Evolutionary conservation across 2,888 invertebrate genomes (phyloP).

Genomic region (Mylabris sibirica): DNA sequence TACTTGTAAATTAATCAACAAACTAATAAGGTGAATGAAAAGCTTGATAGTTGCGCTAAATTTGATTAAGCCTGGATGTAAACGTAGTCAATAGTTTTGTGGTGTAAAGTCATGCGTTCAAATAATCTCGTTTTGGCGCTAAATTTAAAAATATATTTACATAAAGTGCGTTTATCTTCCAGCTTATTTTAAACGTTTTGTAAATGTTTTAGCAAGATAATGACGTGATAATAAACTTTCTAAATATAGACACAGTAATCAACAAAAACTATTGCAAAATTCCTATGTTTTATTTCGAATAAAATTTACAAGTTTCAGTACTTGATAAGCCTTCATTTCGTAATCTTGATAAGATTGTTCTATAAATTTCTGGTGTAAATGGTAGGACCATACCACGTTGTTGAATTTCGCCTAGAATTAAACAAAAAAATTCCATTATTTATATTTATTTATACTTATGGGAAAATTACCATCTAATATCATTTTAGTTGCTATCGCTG

Average conservation of each 20-base stretch:
- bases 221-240: background rate
- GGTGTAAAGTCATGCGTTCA: background rate
- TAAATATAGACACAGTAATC: background rate
- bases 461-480: conserved; percentile 82
- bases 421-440: conserved; percentile 14
- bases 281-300: conserved; percentile 31
- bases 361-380: conserved; percentile 90
- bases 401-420: conserved; percentile 88
- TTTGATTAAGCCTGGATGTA: background rate
- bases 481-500: conserved; percentile 98
- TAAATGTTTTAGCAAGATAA: conserved; percentile 2
- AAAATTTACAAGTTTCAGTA: conserved; percentile 70
- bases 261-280: background rate
- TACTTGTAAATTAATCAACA: too few relatives aligned
- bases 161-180: background rate
- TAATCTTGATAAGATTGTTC: conserved; percentile 88
- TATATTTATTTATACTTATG: background rate
- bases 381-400: conserved; percentile 92
- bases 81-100: background rate
- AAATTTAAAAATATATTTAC: background rate
- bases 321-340: conserved; percentile 83
- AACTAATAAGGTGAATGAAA: too few relatives aligned
- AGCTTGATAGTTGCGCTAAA: too few relatives aligned
- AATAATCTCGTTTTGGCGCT: background rate
- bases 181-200: background rate